Base-by-base conservation (phyloP, 53 echinoderm and acorn worm genomes). In the Patiria pectinifera region DNA sequence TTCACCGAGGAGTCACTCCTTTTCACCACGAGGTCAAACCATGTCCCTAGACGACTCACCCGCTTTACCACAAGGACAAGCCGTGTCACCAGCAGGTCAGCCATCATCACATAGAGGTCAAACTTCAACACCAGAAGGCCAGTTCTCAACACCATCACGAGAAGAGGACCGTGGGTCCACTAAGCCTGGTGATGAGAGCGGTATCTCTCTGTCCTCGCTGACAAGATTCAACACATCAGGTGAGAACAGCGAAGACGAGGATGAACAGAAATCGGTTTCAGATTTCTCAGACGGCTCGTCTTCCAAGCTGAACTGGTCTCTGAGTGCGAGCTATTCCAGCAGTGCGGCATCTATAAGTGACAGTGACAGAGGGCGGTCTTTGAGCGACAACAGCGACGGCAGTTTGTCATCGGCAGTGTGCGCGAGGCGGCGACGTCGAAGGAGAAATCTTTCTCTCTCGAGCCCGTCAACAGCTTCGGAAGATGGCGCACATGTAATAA, bases 291-390 rank as follows among this genome's bases (percentile, higher is more conserved):
- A 86, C 11, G 69, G 86, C 7, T 71, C 75, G 12, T 86, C 86
- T 48, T 86, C 86, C 25, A 58, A 75, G 22, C 86, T 86, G 3
- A 72, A 86, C 75, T 86, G 86, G 86, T 86, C 86, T 2, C 86
- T 86, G 12, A 86, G 86, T 66, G 85, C 70, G 16, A 70, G 85
- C 66, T 85, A 43, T 53, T 86, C 86, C 6, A 86, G 86, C 25
- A 21, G 70, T 23, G 22, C 47, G 12, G 18, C 49, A 19, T 71
- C 72, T 5, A 13, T 6, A 19, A 75, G 86, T 24, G 45, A 16
- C 12, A 19, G 14, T 11, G 15, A 53, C 0, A 47, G 48, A 1
- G 58, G 25, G 23, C 59, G 53, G 12, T 74, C 74, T n/a, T 8
- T n/a, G 15, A 75, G 74, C 48, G 58, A 48, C 19, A 48, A 58